These are phyloP conservation scores for Tetranychus piercei DNA, from an alignment of 2,888 invertebrate species.

Conservation along the genomic window DNA sequence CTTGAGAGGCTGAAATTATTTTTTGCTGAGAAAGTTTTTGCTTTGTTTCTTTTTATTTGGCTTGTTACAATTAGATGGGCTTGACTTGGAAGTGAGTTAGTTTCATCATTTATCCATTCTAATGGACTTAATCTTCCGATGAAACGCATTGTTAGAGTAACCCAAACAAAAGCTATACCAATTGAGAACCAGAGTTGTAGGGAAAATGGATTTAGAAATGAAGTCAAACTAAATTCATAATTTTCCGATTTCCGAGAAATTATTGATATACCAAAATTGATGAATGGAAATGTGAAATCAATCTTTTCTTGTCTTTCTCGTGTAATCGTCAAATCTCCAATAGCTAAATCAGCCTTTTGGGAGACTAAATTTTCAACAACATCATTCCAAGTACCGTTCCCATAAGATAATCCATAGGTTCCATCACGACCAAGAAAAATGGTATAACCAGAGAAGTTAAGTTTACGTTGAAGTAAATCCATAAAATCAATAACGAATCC, in stretches of 20 bases:
- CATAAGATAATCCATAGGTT: not conserved
- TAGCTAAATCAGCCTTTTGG: constrained; percentile 38
- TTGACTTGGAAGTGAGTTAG: not conserved
- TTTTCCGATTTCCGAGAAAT: constrained; percentile 36
- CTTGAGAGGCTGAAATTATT: constrained; percentile 23
- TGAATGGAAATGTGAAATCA: constrained; percentile 42
- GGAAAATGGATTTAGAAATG: constrained; percentile 37
- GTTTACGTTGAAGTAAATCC: constrained; percentile 37
- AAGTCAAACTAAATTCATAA: constrained; percentile 37
- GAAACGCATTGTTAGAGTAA: constrained; percentile 25
- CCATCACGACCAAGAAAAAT: not conserved
- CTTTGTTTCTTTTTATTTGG: not conserved
- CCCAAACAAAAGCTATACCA: constrained; percentile 35
- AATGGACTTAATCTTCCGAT: constrained; percentile 20
- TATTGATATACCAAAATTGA: constrained; percentile 34
- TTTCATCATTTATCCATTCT: constrained; percentile 29
- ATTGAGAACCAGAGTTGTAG: constrained; percentile 35
- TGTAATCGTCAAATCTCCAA: constrained; percentile 41
- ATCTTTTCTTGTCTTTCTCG: constrained; percentile 39
- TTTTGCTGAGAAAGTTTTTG: constrained; percentile 38
- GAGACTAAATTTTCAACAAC: constrained; percentile 38
- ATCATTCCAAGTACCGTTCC: constrained; percentile 34
- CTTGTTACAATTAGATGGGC: not conserved
- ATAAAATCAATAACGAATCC: constrained; percentile 84
- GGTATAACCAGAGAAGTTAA: not conserved